These are phyloP conservation scores for Clarias magur DNA, from an alignment of 2,113 vertebrate genomes.

Conservation along the genomic window DNA sequence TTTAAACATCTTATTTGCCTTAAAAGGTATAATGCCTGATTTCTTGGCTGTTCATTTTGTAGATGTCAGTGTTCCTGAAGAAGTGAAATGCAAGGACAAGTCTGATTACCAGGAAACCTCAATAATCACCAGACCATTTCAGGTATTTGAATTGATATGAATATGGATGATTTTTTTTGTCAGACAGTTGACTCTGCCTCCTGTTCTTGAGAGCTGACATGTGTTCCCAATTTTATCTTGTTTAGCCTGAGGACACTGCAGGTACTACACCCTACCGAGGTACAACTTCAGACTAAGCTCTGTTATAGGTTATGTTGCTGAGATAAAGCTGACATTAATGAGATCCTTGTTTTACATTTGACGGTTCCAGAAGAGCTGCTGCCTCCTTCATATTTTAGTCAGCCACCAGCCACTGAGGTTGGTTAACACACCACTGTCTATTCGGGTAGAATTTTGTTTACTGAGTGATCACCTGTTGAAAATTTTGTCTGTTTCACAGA, in stretches of 20 bases:
- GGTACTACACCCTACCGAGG: background rate
- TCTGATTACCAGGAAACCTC: background rate
- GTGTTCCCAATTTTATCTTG: slow-evolving; percentile 3
- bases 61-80: slow-evolving; percentile 3
- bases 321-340: background rate
- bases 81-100: background rate
- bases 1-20: background rate
- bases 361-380: background rate
- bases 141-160: background rate
- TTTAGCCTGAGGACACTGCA: slow-evolving; percentile 5
- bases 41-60: background rate
- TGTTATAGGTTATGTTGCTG: background rate
- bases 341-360: background rate
- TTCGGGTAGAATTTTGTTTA: background rate
- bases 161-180: no score
- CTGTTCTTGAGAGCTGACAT: background rate
- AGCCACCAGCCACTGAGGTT: background rate
- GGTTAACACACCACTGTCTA: background rate
- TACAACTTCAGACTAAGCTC: background rate
- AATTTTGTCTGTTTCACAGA: slow-evolving; percentile 22
- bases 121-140: background rate
- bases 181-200: no score
- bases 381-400: background rate
- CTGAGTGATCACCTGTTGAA: background rate
- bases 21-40: background rate